A percentile compares a stretch with the other conserved stretches of the same genome.
Conservation (phyloP, 2,888 invertebrate species). For the Parascotia fuliginaria region DNA sequence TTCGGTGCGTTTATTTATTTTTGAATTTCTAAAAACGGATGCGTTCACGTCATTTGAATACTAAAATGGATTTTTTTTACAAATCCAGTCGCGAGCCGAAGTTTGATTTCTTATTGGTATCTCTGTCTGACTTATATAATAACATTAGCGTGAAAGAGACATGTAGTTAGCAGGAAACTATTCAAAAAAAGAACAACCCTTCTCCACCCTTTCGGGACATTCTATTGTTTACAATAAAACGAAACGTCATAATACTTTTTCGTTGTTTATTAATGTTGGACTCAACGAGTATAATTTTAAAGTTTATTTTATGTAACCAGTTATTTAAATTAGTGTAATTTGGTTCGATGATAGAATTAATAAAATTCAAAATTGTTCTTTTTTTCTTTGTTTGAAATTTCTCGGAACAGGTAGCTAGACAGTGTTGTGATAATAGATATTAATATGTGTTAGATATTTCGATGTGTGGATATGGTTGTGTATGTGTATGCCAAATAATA, state of each 20-base stretch:
- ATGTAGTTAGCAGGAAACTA: slow-evolving; percentile 74
- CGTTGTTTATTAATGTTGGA: slow-evolving; percentile 47
- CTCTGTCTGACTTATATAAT: slow-evolving; percentile 49
- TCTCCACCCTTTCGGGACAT: slow-evolving; percentile 79
- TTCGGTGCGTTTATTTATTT: slow-evolving; percentile 70
- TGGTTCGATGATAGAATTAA: slow-evolving; percentile 54
- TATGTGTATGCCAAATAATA: slow-evolving; percentile 53
- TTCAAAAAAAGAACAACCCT: slow-evolving; percentile 84
- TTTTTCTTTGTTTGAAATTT: slow-evolving; percentile 58
- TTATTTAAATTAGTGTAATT: slow-evolving; percentile 35
- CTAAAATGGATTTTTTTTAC: slow-evolving; percentile 74
- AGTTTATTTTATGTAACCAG: slow-evolving; percentile 45
- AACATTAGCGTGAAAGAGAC: slow-evolving; percentile 59
- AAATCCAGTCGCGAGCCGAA: slow-evolving; percentile 53
- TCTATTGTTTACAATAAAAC: slow-evolving; percentile 70
- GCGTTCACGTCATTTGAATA: slow-evolving; percentile 81
- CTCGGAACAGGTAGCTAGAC: slow-evolving; percentile 75
- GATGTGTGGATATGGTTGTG: slow-evolving; percentile 38
- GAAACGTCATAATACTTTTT: slow-evolving; percentile 59
- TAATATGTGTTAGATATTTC: slow-evolving; percentile 47
- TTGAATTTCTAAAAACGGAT: slow-evolving; percentile 82
- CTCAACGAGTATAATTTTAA: slow-evolving; percentile 46
- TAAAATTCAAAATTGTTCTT: slow-evolving; percentile 67
- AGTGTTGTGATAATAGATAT: slow-evolving; percentile 56
- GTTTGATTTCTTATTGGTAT: slow-evolving; percentile 51